These are phyloP conservation scores for Cherax quadricarinatus DNA, from an alignment of 1,140 invertebrate genomes.

Conservation along the genomic window DNA sequence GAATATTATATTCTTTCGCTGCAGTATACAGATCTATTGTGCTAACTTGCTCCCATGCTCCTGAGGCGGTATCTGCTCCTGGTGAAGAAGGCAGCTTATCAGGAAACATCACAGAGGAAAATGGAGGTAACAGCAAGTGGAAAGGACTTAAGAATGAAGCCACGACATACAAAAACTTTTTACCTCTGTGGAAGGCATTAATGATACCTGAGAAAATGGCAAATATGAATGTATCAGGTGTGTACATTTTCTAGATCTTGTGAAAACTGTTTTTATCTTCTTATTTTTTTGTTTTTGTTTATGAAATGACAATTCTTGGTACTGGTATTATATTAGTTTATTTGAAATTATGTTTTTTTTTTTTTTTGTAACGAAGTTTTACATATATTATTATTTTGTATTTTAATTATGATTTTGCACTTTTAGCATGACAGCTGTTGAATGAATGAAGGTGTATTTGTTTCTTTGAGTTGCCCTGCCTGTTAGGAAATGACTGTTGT, in stretches of 20 bases:
- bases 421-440: no score
- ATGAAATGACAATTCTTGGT: no score
- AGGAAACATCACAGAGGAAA: not conserved
- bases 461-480: no score
- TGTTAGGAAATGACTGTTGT: no score
- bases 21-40: slow-evolving; percentile 70
- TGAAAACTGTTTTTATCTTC: not conserved
- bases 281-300: no score
- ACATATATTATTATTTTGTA: no score
- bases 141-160: slow-evolving; percentile 56
- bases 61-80: slow-evolving; percentile 17
- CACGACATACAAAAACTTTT: slow-evolving; percentile 60
- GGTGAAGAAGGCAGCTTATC: not conserved
- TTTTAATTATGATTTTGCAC: no score
- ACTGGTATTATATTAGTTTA: no score
- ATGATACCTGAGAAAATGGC: slow-evolving; percentile 47
- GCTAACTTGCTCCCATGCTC: slow-evolving; percentile 64
- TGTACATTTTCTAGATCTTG: not conserved
- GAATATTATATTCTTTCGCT: not conserved
- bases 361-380: no score
- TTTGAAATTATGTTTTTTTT: no score
- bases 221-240: slow-evolving; percentile 58
- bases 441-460: no score
- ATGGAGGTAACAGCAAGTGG: slow-evolving; percentile 42
- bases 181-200: slow-evolving; percentile 69